Conservation (phyloP, 2,113 vertebrate species). For the Propithecus coquereli region DNA sequence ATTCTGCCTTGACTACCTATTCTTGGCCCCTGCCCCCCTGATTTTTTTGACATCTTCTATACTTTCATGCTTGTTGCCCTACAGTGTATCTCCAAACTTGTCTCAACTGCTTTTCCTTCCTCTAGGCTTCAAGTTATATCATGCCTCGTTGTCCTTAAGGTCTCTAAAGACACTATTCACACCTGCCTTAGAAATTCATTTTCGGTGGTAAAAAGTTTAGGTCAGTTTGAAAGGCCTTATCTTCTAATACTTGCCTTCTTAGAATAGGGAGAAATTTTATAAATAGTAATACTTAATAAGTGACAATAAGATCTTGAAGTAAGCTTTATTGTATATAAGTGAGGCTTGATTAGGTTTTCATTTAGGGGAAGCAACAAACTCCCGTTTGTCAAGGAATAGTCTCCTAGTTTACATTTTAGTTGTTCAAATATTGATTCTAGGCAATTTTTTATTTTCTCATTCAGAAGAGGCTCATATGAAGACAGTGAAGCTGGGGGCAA, state of each 20-base stretch:
- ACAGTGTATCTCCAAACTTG: not conserved
- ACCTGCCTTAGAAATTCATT: slow-evolving; percentile 16
- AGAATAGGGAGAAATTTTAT: not conserved
- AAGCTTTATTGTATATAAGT: slow-evolving; percentile 13
- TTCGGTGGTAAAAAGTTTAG: slow-evolving; percentile 2
- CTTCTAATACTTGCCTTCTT: slow-evolving; percentile 6
- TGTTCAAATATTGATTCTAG: not conserved
- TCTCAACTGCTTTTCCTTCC: not conserved
- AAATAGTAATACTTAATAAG: not conserved
- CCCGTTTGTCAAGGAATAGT: not conserved
- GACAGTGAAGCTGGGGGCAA: not conserved
- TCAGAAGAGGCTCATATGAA: slow-evolving; percentile 6
- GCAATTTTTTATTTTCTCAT: slow-evolving; percentile 1
- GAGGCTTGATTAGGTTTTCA: not conserved
- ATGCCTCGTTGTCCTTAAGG: not conserved
- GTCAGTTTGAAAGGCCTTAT: slow-evolving; percentile 23
- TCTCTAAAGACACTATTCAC: slow-evolving; percentile 23
- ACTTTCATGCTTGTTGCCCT: not conserved
- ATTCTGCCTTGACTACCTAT: not conserved
- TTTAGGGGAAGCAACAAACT: not conserved
- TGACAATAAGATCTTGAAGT: not conserved
- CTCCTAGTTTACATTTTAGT: not conserved
- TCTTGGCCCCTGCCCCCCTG: not conserved
- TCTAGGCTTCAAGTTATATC: not conserved
- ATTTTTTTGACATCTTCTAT: not conserved